Base-by-base conservation (phyloP, 2,113 vertebrate species). In the Callocephalon fimbriatum region DNA sequence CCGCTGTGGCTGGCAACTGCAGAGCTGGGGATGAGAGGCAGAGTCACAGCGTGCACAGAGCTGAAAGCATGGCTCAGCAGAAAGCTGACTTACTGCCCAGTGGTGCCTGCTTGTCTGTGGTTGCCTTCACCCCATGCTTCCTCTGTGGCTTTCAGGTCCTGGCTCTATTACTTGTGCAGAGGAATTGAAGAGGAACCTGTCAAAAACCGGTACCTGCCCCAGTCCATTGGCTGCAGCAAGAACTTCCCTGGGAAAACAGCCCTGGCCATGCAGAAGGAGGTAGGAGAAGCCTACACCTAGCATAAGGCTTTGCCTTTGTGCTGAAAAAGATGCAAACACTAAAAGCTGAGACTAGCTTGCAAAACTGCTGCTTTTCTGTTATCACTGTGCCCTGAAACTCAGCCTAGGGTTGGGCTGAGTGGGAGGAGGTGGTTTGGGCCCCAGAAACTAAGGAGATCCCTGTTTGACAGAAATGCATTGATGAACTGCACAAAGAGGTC, bases 151-250 rank as follows among this genome's bases (percentile, higher is more conserved):
- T 93, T 97, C 93, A 98, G 99, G 96, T 96, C 99, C 77, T 99
- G 99, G 99, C 98, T 99, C 5, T 99, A 98, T 72, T 98, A 99
- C 91, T 94, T 99, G 96, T 99, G 99, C 91, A 98, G 99, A 80
- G 99, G 99, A 73, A 98, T 99, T 67, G 99, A 99, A 70, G 99
- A 99, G 44, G 99, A 99, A 90, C 98, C 99, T 15, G 99, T 99
- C 58, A 99, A 98, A 97, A 98, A 99, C 65, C 98, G 99, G 45
- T 98, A 99, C 81, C 97, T 99, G 80, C 99, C 99, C 7, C 99
- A 98, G 97, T 99, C 99, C 54, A 99, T 99, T 70, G 99, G 99
- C 91, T 99, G 99, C 96, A 99, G 99, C 97, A 99, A 99, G 97
- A 99, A 99, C 95, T 99, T 99, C 82, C 98, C 98, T 31, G 99